Evolutionary conservation across 2,797 vertebrate genomes (phyloP).

Genomic region (Myotis myotis): DNA sequence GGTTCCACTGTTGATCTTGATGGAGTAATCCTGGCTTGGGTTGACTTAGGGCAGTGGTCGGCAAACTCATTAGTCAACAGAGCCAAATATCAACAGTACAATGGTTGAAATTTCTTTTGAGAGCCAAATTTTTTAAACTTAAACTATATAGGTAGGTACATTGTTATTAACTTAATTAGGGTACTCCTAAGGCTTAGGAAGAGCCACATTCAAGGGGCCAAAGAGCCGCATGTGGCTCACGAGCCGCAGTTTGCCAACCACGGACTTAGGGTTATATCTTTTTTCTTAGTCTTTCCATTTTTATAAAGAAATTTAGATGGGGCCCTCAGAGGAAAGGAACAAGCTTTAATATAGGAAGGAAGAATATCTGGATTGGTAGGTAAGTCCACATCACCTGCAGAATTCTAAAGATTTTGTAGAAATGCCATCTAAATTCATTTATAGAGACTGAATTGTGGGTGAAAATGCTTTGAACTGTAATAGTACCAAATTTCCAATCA

Average conservation of each 20-base stretch:
- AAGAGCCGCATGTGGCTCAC: no score
- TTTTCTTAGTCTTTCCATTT: neutral
- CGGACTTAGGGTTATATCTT: neutral
- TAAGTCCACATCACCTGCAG: neutral
- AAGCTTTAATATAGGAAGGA: slow-evolving; percentile 34
- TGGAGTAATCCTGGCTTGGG: slow-evolving; percentile 26
- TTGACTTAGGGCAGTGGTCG: neutral
- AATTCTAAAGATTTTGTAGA: slow-evolving; percentile 44
- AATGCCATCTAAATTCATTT: neutral
- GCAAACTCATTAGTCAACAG: no score
- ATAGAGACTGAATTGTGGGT: neutral
- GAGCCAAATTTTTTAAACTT: no score
- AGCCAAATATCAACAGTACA: no score
- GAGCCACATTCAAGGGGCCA: no score
- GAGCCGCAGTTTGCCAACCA: no score
- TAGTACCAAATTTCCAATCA: neutral
- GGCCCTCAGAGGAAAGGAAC: slow-evolving; percentile 2
- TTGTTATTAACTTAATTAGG: no score
- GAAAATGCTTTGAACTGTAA: slow-evolving; percentile 33
- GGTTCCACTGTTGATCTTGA: slow-evolving; percentile 36
- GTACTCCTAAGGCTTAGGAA: no score
- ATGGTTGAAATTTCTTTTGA: no score
- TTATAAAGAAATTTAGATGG: slow-evolving; percentile 45
- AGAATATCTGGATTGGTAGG: slow-evolving; percentile 36
- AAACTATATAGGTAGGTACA: no score